Percentiles rank a stretch among this genome's conserved stretches.
These are phyloP conservation scores for Otus sunia DNA, from an alignment of 2,113 vertebrate genomes.

Conservation along the genomic window DNA sequence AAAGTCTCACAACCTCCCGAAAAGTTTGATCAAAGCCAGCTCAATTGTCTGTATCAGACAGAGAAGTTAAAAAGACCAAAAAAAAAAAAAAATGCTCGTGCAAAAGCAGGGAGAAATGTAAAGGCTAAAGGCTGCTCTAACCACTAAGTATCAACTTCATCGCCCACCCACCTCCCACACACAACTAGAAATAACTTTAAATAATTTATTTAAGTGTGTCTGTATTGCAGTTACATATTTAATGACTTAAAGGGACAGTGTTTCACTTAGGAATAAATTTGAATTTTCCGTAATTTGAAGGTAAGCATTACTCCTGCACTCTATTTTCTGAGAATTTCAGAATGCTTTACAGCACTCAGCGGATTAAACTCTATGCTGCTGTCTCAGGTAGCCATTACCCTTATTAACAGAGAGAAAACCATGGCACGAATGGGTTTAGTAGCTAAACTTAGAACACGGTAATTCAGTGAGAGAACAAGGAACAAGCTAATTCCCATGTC, in stretches of 20 bases:
- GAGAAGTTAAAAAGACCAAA: conserved; percentile 17
- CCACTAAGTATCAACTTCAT: conserved; percentile 52
- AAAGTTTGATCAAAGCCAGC: background rate
- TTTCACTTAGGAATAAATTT: background rate
- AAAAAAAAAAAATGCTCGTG: background rate
- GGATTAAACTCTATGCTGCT: background rate
- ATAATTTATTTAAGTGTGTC: conserved; percentile 58
- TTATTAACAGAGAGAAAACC: conserved; percentile 18
- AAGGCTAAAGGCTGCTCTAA: conserved; percentile 51
- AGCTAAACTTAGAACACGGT: background rate
- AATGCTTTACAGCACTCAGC: rapidly evolving
- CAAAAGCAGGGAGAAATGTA: conserved; percentile 10
- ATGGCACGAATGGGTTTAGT: background rate
- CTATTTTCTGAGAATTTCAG: background rate
- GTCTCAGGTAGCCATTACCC: background rate
- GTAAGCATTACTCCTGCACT: background rate
- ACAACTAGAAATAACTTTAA: conserved; percentile 72
- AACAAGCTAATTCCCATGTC: background rate
- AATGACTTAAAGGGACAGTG: conserved; percentile 36
- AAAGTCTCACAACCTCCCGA: background rate
- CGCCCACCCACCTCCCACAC: conserved; percentile 63
- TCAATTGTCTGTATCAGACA: background rate
- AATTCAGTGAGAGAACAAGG: background rate
- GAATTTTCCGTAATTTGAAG: background rate
- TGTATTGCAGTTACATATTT: conserved; percentile 22